phyloP scores from a whole-genome alignment of 2,797 vertebrate species.

The Sarcoramphus papa region DNA sequence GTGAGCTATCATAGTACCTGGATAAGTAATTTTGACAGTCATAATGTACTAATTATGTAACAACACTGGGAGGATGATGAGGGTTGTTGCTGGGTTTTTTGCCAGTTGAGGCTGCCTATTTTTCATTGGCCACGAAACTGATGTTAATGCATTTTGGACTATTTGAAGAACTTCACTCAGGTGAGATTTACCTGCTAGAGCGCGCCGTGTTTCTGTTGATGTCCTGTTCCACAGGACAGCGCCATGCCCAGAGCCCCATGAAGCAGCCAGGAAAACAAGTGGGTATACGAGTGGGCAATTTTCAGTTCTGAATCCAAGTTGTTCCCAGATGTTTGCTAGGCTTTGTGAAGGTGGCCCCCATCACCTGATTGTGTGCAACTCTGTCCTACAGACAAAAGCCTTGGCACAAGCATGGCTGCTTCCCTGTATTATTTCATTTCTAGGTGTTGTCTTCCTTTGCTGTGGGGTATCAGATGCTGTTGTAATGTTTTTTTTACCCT shows the following conservation, averaged over 20 bases:
- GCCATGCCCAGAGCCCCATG: accelerated
- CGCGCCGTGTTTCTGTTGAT: background rate
- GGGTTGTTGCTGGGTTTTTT: background rate
- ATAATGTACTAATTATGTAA: background rate
- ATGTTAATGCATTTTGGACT: background rate
- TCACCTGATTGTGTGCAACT: background rate
- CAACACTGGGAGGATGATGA: background rate
- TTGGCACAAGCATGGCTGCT: background rate
- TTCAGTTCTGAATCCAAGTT: background rate
- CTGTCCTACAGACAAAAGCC: background rate
- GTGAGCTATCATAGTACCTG: background rate
- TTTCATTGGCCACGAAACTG: background rate
- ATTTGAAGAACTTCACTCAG: background rate
- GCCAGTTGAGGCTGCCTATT: background rate
- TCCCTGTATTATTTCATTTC: background rate
- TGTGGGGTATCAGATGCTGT: background rate
- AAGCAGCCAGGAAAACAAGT: background rate
- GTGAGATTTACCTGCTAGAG: background rate
- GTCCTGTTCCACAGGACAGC: background rate
- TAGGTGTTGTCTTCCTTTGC: background rate
- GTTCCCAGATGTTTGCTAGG: background rate
- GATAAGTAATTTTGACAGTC: background rate
- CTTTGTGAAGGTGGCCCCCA: background rate
- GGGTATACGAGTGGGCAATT: background rate
- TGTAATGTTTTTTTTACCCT: background rate